phyloP scores from a whole-genome alignment of 2,797 vertebrate genomes.

The Aplochiton taeniatus region DNA sequence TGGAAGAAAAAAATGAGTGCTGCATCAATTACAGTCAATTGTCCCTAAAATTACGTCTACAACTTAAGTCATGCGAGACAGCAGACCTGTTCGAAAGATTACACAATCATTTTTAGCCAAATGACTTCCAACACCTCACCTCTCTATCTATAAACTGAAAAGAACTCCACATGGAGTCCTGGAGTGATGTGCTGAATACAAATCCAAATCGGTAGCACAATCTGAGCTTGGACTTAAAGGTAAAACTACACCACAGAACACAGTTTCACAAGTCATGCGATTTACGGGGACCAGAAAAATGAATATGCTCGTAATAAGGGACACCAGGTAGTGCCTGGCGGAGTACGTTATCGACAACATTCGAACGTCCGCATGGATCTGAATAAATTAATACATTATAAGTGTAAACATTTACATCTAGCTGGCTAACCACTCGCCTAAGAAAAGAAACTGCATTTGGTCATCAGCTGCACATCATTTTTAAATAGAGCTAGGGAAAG shows the following conservation, averaged over 20 bases:
- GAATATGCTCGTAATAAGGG: constrained; percentile 17
- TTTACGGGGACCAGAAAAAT: constrained; percentile 82
- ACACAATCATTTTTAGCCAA: constrained; percentile 37
- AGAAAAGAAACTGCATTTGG: constrained; percentile 58
- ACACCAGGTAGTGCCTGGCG: constrained; percentile 2
- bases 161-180: constrained; percentile 34
- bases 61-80: constrained; percentile 8
- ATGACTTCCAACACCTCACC: constrained; percentile 15
- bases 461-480: constrained; percentile 65
- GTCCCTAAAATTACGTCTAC: background rate
- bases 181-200: constrained; percentile 36
- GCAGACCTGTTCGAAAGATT: constrained; percentile 6
- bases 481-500: constrained; percentile 29
- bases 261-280: constrained; percentile 90
- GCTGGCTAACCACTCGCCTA: constrained; percentile 77
- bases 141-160: constrained; percentile 18
- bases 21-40: constrained; percentile 61
- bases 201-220: constrained; percentile 32
- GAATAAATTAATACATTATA: constrained; percentile 77
- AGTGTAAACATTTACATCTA: constrained; percentile 86
- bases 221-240: constrained; percentile 69
- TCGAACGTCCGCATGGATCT: constrained; percentile 66
- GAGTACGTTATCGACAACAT: constrained; percentile 34
- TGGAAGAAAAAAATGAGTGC: constrained; percentile 13
- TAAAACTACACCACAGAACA: constrained; percentile 89